Conservation (phyloP, 2,113 vertebrate genomes). For the Cinclus mexicanus region DNA sequence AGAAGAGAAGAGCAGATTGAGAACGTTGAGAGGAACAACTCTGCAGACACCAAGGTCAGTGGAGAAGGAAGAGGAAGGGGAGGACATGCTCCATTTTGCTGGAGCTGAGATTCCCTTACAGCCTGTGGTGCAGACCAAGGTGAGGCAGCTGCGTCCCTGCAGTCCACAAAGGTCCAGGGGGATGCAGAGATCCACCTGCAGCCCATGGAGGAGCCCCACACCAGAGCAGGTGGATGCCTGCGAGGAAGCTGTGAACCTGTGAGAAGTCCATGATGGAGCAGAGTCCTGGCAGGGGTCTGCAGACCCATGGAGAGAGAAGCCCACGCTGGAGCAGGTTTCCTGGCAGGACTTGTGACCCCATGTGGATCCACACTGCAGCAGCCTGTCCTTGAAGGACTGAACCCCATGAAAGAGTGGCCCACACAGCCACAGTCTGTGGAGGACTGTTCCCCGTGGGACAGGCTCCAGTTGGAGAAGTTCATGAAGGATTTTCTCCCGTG, state of each 20-base stretch:
- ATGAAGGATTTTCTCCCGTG: not conserved
- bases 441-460: rapidly evolving
- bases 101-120: not conserved
- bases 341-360: not conserved
- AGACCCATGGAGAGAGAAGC: not conserved
- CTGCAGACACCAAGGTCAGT: not conserved
- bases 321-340: rapidly evolving
- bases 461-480: not conserved
- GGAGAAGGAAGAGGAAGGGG: not conserved
- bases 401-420: not conserved
- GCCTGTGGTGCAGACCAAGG: not conserved
- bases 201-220: not conserved
- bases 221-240: not conserved
- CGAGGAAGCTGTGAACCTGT: not conserved
- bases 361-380: not conserved
- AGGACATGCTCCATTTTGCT: not conserved
- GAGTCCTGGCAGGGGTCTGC: not conserved
- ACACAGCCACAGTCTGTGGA: not conserved
- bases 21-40: not conserved
- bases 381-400: too few species aligned
- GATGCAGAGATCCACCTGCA: not conserved
- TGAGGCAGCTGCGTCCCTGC: not conserved
- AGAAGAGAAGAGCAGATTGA: not conserved
- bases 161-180: not conserved
- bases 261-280: not conserved